Percentiles rank a stretch among this genome's conserved stretches.
Conservation (phyloP, 2,888 invertebrate genomes). For the Atrina japonica region DNA sequence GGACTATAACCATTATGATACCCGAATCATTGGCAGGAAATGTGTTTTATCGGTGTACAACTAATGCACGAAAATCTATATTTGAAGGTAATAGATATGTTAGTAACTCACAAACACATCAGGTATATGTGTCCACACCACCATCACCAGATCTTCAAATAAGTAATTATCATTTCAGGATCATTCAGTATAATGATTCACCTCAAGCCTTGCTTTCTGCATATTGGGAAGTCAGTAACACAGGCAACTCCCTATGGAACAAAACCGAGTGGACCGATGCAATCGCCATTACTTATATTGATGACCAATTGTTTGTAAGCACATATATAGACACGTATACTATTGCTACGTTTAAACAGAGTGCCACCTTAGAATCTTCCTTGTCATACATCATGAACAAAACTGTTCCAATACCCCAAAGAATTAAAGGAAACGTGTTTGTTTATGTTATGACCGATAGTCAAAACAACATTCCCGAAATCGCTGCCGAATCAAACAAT, state of each 20-base stretch:
- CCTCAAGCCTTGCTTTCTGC: background rate
- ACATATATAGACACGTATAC: background rate
- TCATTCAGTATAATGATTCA: no score
- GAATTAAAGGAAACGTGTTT: conserved; percentile 21
- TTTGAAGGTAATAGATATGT: conserved; percentile 17
- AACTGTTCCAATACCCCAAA: conserved; percentile 33
- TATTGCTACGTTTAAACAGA: conserved; percentile 6
- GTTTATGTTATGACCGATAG: conserved; percentile 32
- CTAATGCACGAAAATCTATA: background rate
- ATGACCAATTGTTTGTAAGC: no score
- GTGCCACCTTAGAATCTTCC: conserved; percentile 14
- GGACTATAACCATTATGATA: background rate
- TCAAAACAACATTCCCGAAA: conserved; percentile 20
- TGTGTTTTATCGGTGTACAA: background rate
- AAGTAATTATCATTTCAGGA: no score
- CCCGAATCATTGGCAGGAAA: conserved; percentile 16
- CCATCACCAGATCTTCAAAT: conserved; percentile 21
- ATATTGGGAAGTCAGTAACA: conserved; percentile 25
- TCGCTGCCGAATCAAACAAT: conserved; percentile 31
- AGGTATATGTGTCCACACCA: background rate
- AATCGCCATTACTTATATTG: background rate
- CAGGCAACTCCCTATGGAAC: conserved; percentile 20
- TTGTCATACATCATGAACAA: conserved; percentile 19
- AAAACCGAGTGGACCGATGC: conserved; percentile 34
- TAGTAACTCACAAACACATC: background rate